phyloP scores from a whole-genome alignment of 53 echinoderm and acorn worm genomes.

The Glandiceps talaboti region DNA sequence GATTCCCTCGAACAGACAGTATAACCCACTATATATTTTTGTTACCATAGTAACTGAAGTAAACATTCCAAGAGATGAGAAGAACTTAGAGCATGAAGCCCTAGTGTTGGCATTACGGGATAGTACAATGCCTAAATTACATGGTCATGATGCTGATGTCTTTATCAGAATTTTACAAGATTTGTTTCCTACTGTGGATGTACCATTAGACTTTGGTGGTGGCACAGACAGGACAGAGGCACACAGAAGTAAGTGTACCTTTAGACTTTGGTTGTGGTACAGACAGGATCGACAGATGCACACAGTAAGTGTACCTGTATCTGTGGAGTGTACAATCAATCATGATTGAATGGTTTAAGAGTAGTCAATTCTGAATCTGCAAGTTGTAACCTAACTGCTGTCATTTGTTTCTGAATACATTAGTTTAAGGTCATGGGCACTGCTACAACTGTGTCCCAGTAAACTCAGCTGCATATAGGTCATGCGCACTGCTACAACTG shows the following conservation, averaged over 20 bases:
- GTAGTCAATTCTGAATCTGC: no score
- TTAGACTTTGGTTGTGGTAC: conserved; percentile 59
- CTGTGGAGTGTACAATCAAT: no score
- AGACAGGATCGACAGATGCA: neutral
- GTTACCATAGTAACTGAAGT: neutral
- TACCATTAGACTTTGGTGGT: conserved; percentile 78
- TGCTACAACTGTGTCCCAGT: no score
- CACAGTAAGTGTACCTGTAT: no score
- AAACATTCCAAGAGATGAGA: conserved; percentile 1
- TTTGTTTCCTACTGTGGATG: conserved; percentile 46
- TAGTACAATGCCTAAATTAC: conserved; percentile 84
- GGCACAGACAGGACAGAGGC: neutral
- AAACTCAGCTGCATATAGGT: no score
- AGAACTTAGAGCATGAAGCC: conserved; percentile 49
- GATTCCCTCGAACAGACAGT: no score
- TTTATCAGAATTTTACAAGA: conserved; percentile 81
- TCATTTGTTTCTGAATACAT: no score
- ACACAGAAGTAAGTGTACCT: conserved; percentile 15
- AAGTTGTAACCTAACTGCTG: no score
- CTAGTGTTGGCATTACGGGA: conserved; percentile 64
- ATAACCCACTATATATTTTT: no score
- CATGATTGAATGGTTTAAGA: no score
- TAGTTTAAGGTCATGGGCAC: no score
- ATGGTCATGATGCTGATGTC: conserved; percentile 93
- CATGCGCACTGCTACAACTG: no score